A percentile compares a stretch with the other conserved stretches of the same genome.
Conservation (phyloP, 2,113 vertebrate species). For the Melanerpes formicivorus region DNA sequence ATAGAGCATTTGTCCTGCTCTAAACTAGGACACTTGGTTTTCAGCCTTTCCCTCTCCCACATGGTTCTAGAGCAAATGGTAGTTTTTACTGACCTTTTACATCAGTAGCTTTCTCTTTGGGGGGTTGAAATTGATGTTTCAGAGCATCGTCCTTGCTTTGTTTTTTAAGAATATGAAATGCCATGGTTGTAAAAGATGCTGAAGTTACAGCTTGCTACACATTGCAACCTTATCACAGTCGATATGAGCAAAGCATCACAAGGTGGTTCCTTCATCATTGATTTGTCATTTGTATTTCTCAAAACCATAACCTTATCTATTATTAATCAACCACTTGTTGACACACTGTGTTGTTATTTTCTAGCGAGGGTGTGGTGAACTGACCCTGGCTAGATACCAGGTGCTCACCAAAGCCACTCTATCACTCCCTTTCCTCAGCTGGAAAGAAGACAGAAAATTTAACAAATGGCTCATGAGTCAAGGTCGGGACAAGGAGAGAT, state of each 20-base stretch:
- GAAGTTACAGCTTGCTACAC: conserved; percentile 1
- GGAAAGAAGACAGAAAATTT: not conserved
- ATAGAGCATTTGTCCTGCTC: no score
- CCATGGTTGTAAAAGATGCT: conserved; percentile 19
- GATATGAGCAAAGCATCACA: not conserved
- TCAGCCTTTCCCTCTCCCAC: not conserved
- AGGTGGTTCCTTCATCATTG: not conserved
- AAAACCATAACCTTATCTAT: not conserved
- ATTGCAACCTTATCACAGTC: not conserved
- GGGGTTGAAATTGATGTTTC: conserved; percentile 54
- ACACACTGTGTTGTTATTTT: not conserved
- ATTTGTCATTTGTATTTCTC: conserved; percentile 27
- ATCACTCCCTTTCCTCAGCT: not conserved
- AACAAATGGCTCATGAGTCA: not conserved
- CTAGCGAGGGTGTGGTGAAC: no score
- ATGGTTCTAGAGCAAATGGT: not conserved
- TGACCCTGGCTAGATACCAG: not conserved
- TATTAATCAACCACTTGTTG: not conserved
- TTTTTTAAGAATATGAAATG: conserved; percentile 22
- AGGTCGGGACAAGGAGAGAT: not conserved
- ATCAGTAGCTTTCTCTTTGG: conserved; percentile 26
- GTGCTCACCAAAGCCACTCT: not conserved
- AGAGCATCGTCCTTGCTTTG: conserved; percentile 22
- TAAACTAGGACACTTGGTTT: not conserved
- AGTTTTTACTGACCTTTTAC: conserved; percentile 19